These are phyloP conservation scores for Lichenostomus cassidix DNA, from an alignment of 2,113 vertebrate species.

Conservation along the genomic window DNA sequence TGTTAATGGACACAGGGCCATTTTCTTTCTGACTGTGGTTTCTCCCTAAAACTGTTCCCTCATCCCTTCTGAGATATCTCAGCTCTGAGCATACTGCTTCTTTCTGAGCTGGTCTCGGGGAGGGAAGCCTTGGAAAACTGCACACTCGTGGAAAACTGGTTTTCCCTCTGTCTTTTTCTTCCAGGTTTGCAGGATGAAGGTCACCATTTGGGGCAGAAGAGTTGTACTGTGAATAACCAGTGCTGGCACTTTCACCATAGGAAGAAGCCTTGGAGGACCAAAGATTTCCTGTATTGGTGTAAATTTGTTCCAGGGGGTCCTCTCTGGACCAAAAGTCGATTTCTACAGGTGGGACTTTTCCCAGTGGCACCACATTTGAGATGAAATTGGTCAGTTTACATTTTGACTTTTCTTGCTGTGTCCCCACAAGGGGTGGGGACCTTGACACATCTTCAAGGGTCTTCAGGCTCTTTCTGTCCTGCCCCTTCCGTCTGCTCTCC, in stretches of 20 bases:
- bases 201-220: neutral
- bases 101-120: constrained; percentile 61
- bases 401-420: neutral
- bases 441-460: neutral
- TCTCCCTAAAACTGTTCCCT: neutral
- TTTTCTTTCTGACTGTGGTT: neutral
- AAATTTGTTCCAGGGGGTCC: constrained; percentile 80
- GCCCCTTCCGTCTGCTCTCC: neutral
- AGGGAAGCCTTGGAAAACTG: constrained; percentile 65
- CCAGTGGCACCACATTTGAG: neutral
- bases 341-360: neutral
- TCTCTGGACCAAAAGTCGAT: constrained; percentile 11
- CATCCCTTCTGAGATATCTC: neutral
- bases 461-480: constrained; percentile 22
- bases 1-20: neutral
- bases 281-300: constrained; percentile 50
- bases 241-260: neutral
- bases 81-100: constrained; percentile 67
- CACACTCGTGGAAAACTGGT: constrained; percentile 12
- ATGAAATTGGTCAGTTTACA: neutral
- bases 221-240: neutral
- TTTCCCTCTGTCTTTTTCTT: neutral
- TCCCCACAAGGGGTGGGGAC: neutral
- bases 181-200: neutral
- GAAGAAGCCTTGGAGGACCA: neutral